Conservation (phyloP, 2,797 vertebrate species). For the Emydoidea blandingii region DNA sequence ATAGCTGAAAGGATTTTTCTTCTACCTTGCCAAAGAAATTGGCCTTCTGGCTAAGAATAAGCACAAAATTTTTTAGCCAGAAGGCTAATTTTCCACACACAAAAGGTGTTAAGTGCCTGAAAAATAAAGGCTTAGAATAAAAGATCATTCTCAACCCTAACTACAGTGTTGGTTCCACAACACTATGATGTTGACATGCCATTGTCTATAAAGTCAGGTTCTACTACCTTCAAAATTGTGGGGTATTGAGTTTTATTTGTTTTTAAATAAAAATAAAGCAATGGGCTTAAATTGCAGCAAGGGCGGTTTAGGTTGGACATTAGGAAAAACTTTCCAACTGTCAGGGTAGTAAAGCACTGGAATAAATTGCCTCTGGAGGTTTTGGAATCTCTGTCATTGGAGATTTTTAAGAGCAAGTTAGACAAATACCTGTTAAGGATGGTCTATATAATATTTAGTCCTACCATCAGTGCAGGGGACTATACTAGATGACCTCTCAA, state of each 20-base stretch:
- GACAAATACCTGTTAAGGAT: too few species aligned
- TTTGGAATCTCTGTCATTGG: too few species aligned
- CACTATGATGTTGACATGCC: not conserved
- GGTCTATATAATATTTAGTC: too few species aligned
- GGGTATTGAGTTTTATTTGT: not conserved
- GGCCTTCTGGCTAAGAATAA: not conserved
- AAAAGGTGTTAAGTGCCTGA: fast-evolving
- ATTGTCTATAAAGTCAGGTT: not conserved
- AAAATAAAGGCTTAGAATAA: not conserved
- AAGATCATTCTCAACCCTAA: not conserved
- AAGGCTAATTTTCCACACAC: not conserved
- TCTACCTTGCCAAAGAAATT: not conserved
- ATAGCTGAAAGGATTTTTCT: not conserved
- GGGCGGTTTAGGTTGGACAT: too few species aligned
- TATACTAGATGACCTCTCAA: not conserved
- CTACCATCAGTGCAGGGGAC: too few species aligned
- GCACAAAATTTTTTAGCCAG: not conserved
- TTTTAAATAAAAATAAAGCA: not conserved
- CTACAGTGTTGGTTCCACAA: not conserved
- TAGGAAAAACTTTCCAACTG: too few species aligned
- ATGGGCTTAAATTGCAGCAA: too few species aligned
- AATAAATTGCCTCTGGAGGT: too few species aligned
- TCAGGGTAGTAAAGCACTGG: too few species aligned
- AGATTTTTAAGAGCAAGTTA: too few species aligned
- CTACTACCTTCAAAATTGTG: not conserved